Base-by-base conservation (phyloP, 2,888 invertebrate genomes). In the Prosapia bicincta region DNA sequence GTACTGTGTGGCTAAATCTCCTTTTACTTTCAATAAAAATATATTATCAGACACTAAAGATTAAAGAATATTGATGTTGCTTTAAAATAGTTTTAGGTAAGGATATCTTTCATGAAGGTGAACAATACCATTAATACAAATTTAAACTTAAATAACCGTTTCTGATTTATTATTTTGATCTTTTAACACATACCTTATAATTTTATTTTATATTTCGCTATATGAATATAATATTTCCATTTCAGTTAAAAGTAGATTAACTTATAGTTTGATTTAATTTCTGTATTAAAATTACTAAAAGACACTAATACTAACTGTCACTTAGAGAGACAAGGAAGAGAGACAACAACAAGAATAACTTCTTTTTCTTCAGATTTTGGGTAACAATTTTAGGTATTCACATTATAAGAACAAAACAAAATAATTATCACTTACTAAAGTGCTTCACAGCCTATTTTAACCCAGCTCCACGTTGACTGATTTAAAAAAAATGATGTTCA, bases 101-200 rank as follows among this genome's bases (percentile, higher is more conserved):
- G n/a, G n/a, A n/a, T n/a, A n/a, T n/a, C 20, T 20, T 20, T 54
- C 20, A 54, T 20, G 5, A 54, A 54, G 54, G 54, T 54, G 20
- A n/a, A 54, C 3, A 54, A 54, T 54, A 54, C n/a, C n/a, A 54
- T 13, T 54, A 54, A 54, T 54, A 54, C 20, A 9, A 54, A 54
- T 20, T 54, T 54, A 54, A 54, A 54, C 54, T 54, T 54, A 54
- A 54, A 54, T 54, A 54, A 54, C 54, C 54, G 20, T 54, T 54
- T 54, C 20, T 54, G 54, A 54, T 54, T 54, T 54, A 54, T 54
- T 54, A 54, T 20, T n/a, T 54, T 54, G 54, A 20, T 54, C 54
- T 54, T 73, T 73, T 54, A 73, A 73, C 73, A 73, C 73, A 73
- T 73, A 73, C 69, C 73, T 73, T 73, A 73, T 73, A 73, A 54